Evolutionary conservation across 2,113 vertebrate genomes (phyloP).

Genomic region (Indri indri): DNA sequence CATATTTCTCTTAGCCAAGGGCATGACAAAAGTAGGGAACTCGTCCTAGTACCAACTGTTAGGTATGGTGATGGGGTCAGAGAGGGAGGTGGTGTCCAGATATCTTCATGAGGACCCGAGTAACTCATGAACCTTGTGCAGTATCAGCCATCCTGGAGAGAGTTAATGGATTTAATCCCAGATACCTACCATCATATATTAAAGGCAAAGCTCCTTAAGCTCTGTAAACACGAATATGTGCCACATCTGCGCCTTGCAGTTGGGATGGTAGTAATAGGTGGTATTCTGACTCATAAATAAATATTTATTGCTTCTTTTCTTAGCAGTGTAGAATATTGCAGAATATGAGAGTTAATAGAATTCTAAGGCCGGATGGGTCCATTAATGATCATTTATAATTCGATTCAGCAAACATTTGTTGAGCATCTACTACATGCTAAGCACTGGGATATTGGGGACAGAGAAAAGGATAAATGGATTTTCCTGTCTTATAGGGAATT

Average conservation of each 20-base stretch:
- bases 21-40: constrained; percentile 7
- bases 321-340: constrained; percentile 27
- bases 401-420: constrained; percentile 36
- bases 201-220: constrained; percentile 40
- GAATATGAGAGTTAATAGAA: constrained; percentile 16
- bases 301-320: constrained; percentile 41
- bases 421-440: constrained; percentile 42
- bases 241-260: neutral
- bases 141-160: neutral
- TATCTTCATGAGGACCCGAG: constrained; percentile 23
- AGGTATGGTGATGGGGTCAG: constrained; percentile 14
- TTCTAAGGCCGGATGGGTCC: neutral
- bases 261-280: neutral
- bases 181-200: neutral
- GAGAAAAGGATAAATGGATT: constrained; percentile 34
- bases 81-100: neutral
- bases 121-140: constrained; percentile 18
- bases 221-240: constrained; percentile 23
- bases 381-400: constrained; percentile 36
- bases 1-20: constrained; percentile 26
- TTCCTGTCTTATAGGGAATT: neutral
- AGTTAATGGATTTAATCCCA: constrained; percentile 31
- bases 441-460: neutral
- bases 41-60: neutral
- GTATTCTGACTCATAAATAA: constrained; percentile 28